A percentile compares a stretch with the other conserved stretches of the same genome.
Conservation (phyloP, 35 echinoderm and acorn worm genomes). For the Ptychodera flava region DNA sequence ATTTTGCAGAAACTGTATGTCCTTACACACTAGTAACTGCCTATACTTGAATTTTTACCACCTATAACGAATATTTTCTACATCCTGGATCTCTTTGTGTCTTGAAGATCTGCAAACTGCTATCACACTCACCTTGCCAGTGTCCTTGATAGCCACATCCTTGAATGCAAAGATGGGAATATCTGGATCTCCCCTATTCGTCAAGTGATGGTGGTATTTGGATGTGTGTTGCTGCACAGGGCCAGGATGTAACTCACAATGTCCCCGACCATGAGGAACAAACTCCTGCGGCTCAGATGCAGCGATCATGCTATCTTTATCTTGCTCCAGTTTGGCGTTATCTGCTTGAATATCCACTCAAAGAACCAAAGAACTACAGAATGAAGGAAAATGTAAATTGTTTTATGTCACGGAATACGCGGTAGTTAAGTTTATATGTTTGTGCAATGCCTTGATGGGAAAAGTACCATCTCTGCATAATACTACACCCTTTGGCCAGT, state of each 20-base stretch:
- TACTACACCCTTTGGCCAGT: too few species aligned
- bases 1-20: too few species aligned
- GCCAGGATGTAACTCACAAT: slow-evolving; percentile 40
- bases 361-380: neutral
- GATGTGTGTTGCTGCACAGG: neutral
- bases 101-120: neutral
- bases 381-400: too few species aligned
- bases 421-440: too few species aligned
- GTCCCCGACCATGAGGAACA: slow-evolving; percentile 44
- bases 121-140: neutral
- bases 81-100: too few species aligned
- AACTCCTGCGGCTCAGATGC: slow-evolving; percentile 40
- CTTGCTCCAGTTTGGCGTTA: neutral
- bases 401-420: too few species aligned
- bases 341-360: neutral
- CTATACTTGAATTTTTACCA: too few species aligned
- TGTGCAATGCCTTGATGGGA: too few species aligned
- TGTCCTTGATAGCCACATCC: slow-evolving; percentile 29
- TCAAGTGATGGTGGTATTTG: slow-evolving; percentile 13
- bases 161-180: slow-evolving; percentile 30
- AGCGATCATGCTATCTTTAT: slow-evolving; percentile 39
- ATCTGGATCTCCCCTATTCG: slow-evolving; percentile 9
- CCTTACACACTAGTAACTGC: too few species aligned
- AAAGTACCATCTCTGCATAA: too few species aligned
- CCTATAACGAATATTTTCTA: too few species aligned